phyloP scores from a whole-genome alignment of 2,888 invertebrate genomes.

The Cryptus viduatorius region DNA sequence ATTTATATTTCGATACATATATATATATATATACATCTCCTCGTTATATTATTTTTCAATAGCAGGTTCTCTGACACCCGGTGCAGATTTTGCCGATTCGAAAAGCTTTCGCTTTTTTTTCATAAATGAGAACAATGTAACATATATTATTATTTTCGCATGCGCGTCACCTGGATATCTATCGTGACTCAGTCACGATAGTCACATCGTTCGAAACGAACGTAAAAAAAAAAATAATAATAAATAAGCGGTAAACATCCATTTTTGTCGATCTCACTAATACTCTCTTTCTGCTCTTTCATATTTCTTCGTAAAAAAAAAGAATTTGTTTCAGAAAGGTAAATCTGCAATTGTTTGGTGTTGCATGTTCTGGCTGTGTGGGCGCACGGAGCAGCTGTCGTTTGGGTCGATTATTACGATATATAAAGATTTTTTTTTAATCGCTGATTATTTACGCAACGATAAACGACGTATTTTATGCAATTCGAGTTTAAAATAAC shows the following conservation, averaged over 20 bases:
- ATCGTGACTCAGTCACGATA: slow-evolving; percentile 41
- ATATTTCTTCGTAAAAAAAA: slow-evolving; percentile 61
- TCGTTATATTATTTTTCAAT: slow-evolving; percentile 72
- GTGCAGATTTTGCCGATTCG: slow-evolving; percentile 78
- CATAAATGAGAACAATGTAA: slow-evolving; percentile 53
- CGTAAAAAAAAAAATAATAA: slow-evolving; percentile 13
- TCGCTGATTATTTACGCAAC: slow-evolving; percentile 32
- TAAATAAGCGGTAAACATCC: slow-evolving; percentile 33
- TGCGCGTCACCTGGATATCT: slow-evolving; percentile 52
- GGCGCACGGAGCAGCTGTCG: slow-evolving; percentile 83
- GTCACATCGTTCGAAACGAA: slow-evolving; percentile 19
- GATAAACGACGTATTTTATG: slow-evolving; percentile 11
- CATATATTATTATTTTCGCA: slow-evolving; percentile 65
- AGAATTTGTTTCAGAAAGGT: slow-evolving; percentile 82
- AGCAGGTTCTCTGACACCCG: slow-evolving; percentile 83
- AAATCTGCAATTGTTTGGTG: slow-evolving; percentile 83
- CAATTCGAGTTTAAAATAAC: slow-evolving; percentile 37
- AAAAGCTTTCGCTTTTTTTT: slow-evolving; percentile 76
- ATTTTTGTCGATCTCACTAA: slow-evolving; percentile 74
- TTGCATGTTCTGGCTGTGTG: slow-evolving; percentile 84
- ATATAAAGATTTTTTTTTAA: slow-evolving; percentile 16
- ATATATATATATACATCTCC: slow-evolving; percentile 28
- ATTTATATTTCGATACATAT: slow-evolving; percentile 19
- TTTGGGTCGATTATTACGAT: slow-evolving; percentile 54
- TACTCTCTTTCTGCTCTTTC: slow-evolving; percentile 73